These are phyloP conservation scores for Drosophila ficusphila DNA, from an alignment of 1,140 invertebrate genomes.

Conservation along the genomic window DNA sequence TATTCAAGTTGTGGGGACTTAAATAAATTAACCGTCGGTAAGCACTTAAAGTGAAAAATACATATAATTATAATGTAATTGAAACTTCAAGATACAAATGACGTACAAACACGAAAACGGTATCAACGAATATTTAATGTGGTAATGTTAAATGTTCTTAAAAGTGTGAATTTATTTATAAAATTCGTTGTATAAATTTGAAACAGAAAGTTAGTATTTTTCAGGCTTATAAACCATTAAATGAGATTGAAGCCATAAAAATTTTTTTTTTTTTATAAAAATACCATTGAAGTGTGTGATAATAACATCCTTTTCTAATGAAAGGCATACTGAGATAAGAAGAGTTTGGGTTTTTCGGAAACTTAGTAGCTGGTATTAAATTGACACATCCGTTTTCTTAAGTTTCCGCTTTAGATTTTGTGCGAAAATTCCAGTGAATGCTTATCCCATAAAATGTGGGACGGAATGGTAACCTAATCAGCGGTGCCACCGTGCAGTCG, in stretches of 20 bases:
- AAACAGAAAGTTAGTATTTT: too few species aligned
- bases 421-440: background rate
- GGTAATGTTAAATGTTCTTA: background rate
- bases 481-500: constrained; percentile 24
- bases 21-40: constrained; percentile 30
- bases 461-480: constrained; percentile 45
- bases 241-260: too few species aligned
- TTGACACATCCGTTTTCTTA: background rate
- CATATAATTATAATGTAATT: constrained; percentile 35
- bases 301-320: too few species aligned
- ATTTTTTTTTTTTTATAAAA: too few species aligned
- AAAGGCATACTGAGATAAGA: too few species aligned
- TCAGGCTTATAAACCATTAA: too few species aligned
- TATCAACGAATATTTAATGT: background rate
- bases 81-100: constrained; percentile 10
- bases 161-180: background rate
- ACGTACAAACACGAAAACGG: constrained; percentile 5
- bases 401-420: constrained; percentile 15
- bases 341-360: too few species aligned
- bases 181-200: background rate
- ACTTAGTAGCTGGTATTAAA: background rate
- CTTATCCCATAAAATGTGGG: constrained; percentile 24
- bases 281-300: too few species aligned
- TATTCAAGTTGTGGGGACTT: constrained; percentile 27
- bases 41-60: constrained; percentile 29